Percentiles rank a stretch among this genome's conserved stretches.
Evolutionary conservation across 2,888 invertebrate species (phyloP).

Genomic region (Metallyticus violacea): DNA sequence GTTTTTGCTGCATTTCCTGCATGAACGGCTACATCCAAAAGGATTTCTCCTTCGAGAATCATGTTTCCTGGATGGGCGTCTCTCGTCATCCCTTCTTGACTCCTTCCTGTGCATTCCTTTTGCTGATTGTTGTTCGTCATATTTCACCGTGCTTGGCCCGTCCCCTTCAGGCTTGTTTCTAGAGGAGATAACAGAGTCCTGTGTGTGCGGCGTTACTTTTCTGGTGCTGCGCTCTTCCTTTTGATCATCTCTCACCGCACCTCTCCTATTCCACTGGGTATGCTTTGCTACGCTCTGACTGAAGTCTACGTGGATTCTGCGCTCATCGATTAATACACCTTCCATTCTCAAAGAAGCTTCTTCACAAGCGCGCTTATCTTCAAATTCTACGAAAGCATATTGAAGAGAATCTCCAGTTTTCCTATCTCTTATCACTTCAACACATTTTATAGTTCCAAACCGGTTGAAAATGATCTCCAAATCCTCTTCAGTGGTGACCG

Average conservation of each 20-base stretch:
- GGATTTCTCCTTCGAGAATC: neutral
- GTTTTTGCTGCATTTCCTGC: neutral
- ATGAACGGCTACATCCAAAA: no score
- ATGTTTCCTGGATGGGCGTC: neutral
- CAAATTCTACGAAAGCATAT: slow-evolving; percentile 98
- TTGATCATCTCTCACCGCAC: no score
- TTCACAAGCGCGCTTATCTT: slow-evolving; percentile 88
- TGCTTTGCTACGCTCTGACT: slow-evolving; percentile 87
- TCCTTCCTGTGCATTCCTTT: neutral
- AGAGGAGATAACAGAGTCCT: neutral
- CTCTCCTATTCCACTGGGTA: slow-evolving; percentile 45
- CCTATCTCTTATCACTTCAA: slow-evolving; percentile 94
- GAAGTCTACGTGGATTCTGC: slow-evolving; percentile 98
- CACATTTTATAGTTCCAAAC: slow-evolving; percentile 87
- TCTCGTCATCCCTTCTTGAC: neutral
- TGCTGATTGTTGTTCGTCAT: neutral
- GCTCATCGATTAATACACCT: slow-evolving; percentile 97
- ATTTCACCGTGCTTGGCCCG: no score
- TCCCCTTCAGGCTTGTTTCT: neutral
- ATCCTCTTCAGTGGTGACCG: slow-evolving; percentile 96
- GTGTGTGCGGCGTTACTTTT: neutral
- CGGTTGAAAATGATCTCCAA: slow-evolving; percentile 96
- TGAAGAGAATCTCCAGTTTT: slow-evolving; percentile 92
- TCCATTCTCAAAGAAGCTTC: slow-evolving; percentile 99
- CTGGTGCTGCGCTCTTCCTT: neutral